Evolutionary conservation across 2,113 vertebrate species (phyloP).

Genomic region (Solea solea): DNA sequence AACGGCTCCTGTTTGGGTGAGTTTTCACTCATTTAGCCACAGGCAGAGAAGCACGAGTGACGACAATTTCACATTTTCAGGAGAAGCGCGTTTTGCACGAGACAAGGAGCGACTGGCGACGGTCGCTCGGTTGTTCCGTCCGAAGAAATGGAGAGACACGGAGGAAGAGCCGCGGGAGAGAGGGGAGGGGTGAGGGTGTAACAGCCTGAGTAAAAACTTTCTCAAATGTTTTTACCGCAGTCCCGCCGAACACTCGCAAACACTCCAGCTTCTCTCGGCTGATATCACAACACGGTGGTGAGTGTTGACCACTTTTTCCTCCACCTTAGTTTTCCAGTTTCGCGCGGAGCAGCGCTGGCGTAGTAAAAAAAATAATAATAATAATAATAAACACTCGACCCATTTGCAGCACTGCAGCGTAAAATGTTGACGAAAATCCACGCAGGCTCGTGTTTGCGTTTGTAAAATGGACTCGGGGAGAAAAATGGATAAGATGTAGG

Average conservation of each 20-base stretch:
- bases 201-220: conserved; percentile 79
- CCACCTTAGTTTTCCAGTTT: conserved; percentile 49
- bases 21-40: conserved; percentile 73
- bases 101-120: conserved; percentile 25
- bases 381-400: conserved; percentile 44
- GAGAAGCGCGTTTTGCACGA: conserved; percentile 26
- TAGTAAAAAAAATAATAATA: conserved; percentile 42
- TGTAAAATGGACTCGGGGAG: conserved; percentile 9
- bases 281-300: neutral
- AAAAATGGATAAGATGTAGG: conserved; percentile 15
- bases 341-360: conserved; percentile 41
- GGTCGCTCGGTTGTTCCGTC: conserved; percentile 48
- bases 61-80: conserved; percentile 29
- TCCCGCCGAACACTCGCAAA: conserved; percentile 30
- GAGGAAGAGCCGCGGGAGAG: conserved; percentile 39
- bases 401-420: conserved; percentile 64
- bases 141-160: conserved; percentile 64
- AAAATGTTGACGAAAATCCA: conserved; percentile 41
- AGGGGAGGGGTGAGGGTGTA: conserved; percentile 58
- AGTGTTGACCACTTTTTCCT: conserved; percentile 48
- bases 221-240: conserved; percentile 76
- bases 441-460: conserved; percentile 2
- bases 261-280: no score
- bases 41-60: conserved; percentile 21
- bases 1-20: conserved; percentile 75